A percentile compares a stretch with the other conserved stretches of the same genome.
Evolutionary conservation across 2,113 vertebrate species (phyloP).

Genomic region (Gasterosteus nipponicus): DNA sequence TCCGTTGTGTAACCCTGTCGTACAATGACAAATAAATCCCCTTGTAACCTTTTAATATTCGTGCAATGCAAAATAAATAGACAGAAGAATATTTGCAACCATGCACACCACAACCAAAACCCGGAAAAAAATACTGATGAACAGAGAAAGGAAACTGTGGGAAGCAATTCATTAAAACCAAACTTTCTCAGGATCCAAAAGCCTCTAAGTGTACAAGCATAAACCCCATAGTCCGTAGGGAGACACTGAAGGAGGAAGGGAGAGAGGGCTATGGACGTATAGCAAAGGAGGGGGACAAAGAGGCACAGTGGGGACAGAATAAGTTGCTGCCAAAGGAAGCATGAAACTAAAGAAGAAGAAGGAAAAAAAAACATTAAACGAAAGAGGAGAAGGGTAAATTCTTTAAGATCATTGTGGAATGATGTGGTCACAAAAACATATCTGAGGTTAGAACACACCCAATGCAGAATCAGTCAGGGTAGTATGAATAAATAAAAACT

Average conservation of each 20-base stretch:
- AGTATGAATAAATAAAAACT: not conserved
- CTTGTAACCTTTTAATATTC: not conserved
- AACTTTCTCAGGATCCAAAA: constrained; percentile 79
- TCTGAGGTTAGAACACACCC: constrained; percentile 33
- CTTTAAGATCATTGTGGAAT: constrained; percentile 14
- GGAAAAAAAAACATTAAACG: constrained; percentile 13
- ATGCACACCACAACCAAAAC: constrained; percentile 16
- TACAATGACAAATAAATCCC: not conserved
- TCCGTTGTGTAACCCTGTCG: not conserved
- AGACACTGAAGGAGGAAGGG: constrained; percentile 37
- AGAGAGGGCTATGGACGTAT: constrained; percentile 29
- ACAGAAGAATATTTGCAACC: not conserved
- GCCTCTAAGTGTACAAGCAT: constrained; percentile 50
- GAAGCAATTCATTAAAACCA: constrained; percentile 55
- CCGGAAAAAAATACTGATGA: constrained; percentile 18
- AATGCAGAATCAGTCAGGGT: constrained; percentile 1
- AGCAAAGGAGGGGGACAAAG: constrained; percentile 23
- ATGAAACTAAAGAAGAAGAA: constrained; percentile 15
- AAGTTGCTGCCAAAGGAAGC: constrained; percentile 30
- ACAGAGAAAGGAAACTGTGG: constrained; percentile 41
- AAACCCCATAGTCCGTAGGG: constrained; percentile 56
- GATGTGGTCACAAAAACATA: constrained; percentile 34
- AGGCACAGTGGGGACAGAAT: constrained; percentile 21
- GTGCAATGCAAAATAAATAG: not conserved
- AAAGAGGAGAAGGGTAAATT: constrained; percentile 3